Conservation (phyloP, 2,113 vertebrate genomes). For the Neogale vison region DNA sequence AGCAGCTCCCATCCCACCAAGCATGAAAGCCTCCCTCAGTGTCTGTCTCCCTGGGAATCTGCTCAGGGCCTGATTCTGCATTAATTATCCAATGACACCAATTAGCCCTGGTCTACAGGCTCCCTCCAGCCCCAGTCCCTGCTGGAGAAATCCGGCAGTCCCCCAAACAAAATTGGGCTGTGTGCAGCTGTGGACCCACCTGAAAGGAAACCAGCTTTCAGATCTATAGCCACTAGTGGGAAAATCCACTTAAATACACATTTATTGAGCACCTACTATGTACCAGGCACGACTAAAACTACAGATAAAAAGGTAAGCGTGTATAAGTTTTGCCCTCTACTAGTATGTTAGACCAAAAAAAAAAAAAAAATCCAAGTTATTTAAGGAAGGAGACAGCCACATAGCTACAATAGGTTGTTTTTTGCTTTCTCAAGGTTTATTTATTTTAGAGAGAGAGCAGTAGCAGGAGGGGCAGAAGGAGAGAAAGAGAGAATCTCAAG, state of each 20-base stretch:
- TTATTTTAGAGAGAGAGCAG: neutral
- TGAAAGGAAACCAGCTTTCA: neutral
- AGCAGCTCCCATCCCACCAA: constrained; percentile 64
- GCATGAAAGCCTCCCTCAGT: constrained; percentile 45
- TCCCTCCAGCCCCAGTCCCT: constrained; percentile 35
- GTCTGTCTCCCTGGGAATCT: constrained; percentile 54
- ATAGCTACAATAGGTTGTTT: neutral
- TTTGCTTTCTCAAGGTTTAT: neutral
- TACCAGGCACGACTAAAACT: neutral
- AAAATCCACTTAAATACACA: neutral
- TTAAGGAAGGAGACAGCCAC: neutral
- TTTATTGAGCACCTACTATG: neutral
- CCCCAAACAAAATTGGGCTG: constrained; percentile 55
- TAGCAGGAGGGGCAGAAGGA: neutral
- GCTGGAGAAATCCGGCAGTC: constrained; percentile 38
- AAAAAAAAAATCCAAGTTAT: neutral
- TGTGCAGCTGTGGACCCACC: neutral
- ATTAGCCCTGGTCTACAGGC: constrained; percentile 66
- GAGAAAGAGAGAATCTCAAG: neutral
- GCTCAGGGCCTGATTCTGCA: constrained; percentile 60
- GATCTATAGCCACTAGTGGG: neutral
- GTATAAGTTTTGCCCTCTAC: neutral
- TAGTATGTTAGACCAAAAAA: neutral
- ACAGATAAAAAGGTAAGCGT: neutral
- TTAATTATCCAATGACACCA: constrained; percentile 74